Conservation (phyloP, 2,888 invertebrate species). For the Atethmia centrago region DNA sequence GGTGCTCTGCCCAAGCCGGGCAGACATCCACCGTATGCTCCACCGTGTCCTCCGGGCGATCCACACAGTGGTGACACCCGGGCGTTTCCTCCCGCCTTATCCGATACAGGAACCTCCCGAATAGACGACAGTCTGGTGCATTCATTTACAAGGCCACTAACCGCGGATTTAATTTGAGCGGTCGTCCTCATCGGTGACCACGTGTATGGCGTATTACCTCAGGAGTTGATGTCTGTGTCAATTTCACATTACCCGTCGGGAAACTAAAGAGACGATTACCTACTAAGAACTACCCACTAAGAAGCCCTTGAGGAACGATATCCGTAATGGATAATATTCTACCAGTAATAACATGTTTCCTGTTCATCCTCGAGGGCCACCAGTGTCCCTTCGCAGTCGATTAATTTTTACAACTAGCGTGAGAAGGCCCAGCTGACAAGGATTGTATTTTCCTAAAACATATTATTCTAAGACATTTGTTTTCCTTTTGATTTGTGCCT, state of each 20-base stretch:
- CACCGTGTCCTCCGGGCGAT: too few relatives aligned
- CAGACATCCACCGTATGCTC: too few relatives aligned
- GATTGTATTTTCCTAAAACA: conserved; percentile 28
- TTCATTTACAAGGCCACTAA: background rate
- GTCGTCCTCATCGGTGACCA: background rate
- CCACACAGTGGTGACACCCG: too few relatives aligned
- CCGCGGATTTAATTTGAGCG: too few relatives aligned
- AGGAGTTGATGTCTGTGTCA: background rate
- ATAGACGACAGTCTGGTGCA: too few relatives aligned
- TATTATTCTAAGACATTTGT: conserved; percentile 35
- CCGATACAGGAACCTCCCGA: too few relatives aligned
- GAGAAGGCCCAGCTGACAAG: conserved; percentile 59
- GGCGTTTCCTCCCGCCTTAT: too few relatives aligned
- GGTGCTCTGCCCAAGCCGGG: too few relatives aligned
- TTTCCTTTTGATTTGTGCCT: conserved; percentile 35
- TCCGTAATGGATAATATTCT: conserved; percentile 2
- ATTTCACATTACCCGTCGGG: background rate
- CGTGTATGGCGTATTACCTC: too few relatives aligned
- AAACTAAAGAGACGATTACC: background rate
- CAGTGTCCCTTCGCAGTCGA: conserved; percentile 62
- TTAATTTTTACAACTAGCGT: conserved; percentile 65
- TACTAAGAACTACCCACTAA: background rate
- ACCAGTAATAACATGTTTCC: conserved; percentile 30
- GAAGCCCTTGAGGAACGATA: background rate
- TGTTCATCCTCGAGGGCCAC: conserved; percentile 44